Conservation (phyloP, 2,113 vertebrate species). For the Melospiza georgiana region DNA sequence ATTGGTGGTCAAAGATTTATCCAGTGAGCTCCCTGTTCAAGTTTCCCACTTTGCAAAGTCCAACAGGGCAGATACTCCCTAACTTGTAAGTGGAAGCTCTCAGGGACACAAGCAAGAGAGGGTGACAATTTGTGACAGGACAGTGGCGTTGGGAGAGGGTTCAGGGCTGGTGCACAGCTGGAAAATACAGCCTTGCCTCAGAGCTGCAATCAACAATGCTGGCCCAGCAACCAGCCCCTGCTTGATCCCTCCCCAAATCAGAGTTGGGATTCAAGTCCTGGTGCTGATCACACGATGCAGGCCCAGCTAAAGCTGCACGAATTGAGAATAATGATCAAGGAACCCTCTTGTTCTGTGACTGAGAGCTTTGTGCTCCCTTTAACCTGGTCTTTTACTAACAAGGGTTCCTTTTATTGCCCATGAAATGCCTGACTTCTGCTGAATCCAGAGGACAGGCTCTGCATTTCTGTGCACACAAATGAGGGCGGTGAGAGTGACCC, state of each 20-base stretch:
- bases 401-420: neutral
- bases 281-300: neutral
- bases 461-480: neutral
- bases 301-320: neutral
- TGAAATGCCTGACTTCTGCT: neutral
- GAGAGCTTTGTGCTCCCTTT: neutral
- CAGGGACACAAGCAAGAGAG: neutral
- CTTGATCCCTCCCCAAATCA: neutral
- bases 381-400: neutral
- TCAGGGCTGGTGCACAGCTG: neutral
- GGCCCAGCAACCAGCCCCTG: neutral
- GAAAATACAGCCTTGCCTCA: neutral
- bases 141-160: neutral
- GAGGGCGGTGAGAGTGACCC: neutral
- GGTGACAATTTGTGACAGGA: neutral
- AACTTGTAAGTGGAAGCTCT: neutral
- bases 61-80: neutral
- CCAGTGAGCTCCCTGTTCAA: neutral
- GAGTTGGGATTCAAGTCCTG: neutral
- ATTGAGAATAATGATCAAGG: neutral
- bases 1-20: neutral
- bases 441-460: neutral
- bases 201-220: neutral
- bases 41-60: neutral
- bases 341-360: neutral